Conservation (phyloP, 2,888 invertebrate species). For the Acanthosepion pharaonis region DNA sequence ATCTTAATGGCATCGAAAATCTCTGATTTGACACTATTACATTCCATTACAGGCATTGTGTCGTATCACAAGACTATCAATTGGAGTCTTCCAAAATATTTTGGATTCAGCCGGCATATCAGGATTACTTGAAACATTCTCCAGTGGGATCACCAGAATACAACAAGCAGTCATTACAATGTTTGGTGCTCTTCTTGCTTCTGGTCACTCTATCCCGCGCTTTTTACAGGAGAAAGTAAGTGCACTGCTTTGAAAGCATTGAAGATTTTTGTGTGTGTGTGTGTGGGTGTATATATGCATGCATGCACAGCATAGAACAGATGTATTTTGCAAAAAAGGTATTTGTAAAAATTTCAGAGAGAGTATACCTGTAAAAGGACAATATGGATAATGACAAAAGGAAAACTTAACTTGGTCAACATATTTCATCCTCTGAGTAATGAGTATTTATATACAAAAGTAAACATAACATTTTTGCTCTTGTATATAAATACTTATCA, state of each 20-base stretch:
- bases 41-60: conserved; percentile 69
- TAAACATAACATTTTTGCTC: no score
- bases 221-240: conserved; percentile 72
- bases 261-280: background rate
- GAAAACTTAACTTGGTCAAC: no score
- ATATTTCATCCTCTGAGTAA: no score
- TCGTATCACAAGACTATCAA: conserved; percentile 70
- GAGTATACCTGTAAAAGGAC: no score
- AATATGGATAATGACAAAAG: no score
- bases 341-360: no score
- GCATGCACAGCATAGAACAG: no score
- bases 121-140: conserved; percentile 68
- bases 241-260: background rate
- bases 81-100: conserved; percentile 71
- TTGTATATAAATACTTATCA: no score
- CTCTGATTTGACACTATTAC: background rate
- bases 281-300: background rate
- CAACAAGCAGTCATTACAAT: conserved; percentile 74
- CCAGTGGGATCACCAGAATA: conserved; percentile 69
- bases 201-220: conserved; percentile 64
- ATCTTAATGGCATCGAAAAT: no score
- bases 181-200: conserved; percentile 70
- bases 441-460: no score
- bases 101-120: conserved; percentile 73
- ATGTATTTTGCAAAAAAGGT: no score